Base-by-base conservation (phyloP, 2,113 vertebrate species). In the Alaudala cheleensis region DNA sequence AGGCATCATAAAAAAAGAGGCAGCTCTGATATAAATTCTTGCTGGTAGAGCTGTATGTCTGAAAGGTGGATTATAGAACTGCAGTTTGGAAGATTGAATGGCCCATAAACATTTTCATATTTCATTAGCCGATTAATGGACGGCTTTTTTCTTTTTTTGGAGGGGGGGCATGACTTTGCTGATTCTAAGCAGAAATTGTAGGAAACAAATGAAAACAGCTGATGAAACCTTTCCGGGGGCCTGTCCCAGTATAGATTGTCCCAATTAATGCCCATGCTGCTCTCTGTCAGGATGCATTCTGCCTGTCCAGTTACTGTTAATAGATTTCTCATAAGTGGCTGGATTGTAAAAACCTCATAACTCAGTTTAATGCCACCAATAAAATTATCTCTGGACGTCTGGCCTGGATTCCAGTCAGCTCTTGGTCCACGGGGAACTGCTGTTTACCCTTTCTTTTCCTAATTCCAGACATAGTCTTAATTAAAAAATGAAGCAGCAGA, bases 261-360 rank as follows among this genome's bases (percentile, higher is more conserved):
- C 97, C 98, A 97, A 97, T 98, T 98, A 98, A 97, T 96, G 97
- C 96, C 95, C 33, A 19, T 89, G 88, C 96, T 91, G 94, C 87
- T 96, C 96, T 97, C 97, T 94, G 94, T 95, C 44, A 94, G 94
- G 96, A 97, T 95, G 96, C 82, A 95, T 97, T 96, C 97, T 97
- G 97, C 97, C 97, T 97, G 98, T 98, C 98, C 98, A 96, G 98
- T 98, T 97, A 96, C 98, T 97, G 97, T 98, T 98, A 98, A 98
- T 98, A 98, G 98, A 98, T 98, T 98, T 98, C 98, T 98, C 97
- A 97, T 98, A 98, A 98, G 98, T 98, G 98, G 98, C 97, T 98
- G 97, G 95, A 98, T 97, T 98, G 97, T 98, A 98, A 98, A 98
- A 98, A 97, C 97, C 97, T 98, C 98, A 97, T 98, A 98, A 98